Evolutionary conservation across 2,113 vertebrate species (phyloP).

Genomic region (Solea solea): DNA sequence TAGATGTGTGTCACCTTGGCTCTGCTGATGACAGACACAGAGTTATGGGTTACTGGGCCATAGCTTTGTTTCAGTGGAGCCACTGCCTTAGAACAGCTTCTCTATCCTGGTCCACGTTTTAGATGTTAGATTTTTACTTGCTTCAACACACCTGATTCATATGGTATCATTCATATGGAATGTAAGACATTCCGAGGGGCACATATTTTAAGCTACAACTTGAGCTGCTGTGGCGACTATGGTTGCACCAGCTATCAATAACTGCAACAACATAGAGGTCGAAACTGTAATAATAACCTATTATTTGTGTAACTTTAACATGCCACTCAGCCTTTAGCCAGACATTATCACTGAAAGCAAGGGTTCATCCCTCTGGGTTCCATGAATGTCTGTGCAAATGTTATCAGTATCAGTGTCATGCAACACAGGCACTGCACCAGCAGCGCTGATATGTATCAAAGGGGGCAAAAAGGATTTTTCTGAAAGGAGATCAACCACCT

Average conservation of each 20-base stretch:
- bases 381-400: no score
- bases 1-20: constrained; percentile 57
- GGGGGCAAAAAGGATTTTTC: neutral
- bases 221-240: no score
- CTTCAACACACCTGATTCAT: no score
- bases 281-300: neutral
- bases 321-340: neutral
- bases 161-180: no score
- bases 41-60: constrained; percentile 39
- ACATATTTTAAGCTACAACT: no score
- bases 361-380: neutral
- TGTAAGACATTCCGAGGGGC: no score
- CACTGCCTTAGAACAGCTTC: neutral
- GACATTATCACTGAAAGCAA: neutral
- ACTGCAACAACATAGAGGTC: no score
- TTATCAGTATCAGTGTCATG: neutral
- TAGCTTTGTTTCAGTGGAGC: constrained; percentile 1
- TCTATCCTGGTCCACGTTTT: no score
- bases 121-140: no score
- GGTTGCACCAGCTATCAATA: no score
- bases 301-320: neutral
- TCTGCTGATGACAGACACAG: constrained; percentile 25
- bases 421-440: neutral
- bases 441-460: neutral
- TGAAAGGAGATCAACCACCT: neutral